phyloP scores from a whole-genome alignment of 2,888 invertebrate species.

The Polyommatus iphigenia region DNA sequence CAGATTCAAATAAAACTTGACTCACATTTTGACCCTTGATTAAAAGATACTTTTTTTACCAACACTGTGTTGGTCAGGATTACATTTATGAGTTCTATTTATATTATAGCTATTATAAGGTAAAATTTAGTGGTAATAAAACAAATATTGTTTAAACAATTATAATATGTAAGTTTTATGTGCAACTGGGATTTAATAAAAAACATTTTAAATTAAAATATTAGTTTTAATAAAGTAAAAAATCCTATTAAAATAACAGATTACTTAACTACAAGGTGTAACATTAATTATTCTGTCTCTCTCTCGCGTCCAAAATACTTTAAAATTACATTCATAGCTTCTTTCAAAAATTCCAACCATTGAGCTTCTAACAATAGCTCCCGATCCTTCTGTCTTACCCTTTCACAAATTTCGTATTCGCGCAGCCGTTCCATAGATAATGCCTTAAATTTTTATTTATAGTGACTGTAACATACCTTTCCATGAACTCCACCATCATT shows the following conservation, averaged over 20 bases:
- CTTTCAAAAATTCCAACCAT: slow-evolving; percentile 13
- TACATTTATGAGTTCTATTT: too few species aligned
- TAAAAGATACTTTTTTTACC: too few species aligned
- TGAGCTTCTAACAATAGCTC: slow-evolving; percentile 1
- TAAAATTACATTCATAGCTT: too few species aligned
- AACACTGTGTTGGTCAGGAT: too few species aligned
- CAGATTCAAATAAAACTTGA: too few species aligned
- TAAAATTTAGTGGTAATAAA: too few species aligned
- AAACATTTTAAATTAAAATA: slow-evolving; percentile 6
- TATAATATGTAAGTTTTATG: too few species aligned
- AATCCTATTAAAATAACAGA: not conserved
- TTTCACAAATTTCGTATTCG: not conserved
- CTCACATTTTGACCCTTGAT: too few species aligned
- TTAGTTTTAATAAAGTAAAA: too few species aligned
- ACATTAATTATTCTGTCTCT: not conserved
- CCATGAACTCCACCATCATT: not conserved
- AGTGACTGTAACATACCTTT: slow-evolving; percentile 1
- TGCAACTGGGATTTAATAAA: slow-evolving; percentile 9
- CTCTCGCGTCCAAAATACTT: not conserved
- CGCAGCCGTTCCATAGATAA: not conserved
- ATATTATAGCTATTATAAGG: too few species aligned
- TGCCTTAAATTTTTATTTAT: not conserved
- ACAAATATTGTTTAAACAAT: too few species aligned
- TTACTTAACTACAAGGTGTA: not conserved
- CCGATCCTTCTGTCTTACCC: not conserved